phyloP scores from a whole-genome alignment of 2,113 vertebrate genomes.

The Oryzias javanicus region DNA sequence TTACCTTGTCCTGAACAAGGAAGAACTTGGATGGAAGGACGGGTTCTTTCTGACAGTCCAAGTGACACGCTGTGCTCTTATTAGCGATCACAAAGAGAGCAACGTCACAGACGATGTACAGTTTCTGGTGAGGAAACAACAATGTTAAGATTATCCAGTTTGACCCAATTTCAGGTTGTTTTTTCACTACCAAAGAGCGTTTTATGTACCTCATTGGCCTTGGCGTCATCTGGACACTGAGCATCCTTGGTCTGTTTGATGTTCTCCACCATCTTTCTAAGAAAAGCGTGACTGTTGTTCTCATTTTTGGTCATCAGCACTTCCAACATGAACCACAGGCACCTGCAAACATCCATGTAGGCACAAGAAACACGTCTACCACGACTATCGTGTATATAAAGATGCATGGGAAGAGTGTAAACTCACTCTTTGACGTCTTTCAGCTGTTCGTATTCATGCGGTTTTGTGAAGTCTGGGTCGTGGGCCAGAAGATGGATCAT shows the following conservation, averaged over 20 bases:
- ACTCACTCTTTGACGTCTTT: slow-evolving; percentile 99
- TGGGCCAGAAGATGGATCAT: slow-evolving; percentile 98
- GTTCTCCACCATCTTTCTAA: slow-evolving; percentile 98
- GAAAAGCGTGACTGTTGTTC: slow-evolving; percentile 98
- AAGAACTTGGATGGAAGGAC: slow-evolving; percentile 94
- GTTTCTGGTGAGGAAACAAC: slow-evolving; percentile 82
- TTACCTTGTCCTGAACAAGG: slow-evolving; percentile 92
- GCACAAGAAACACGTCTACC: not conserved
- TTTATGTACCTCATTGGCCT: slow-evolving; percentile 84
- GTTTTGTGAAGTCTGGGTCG: slow-evolving; percentile 98
- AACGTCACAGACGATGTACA: slow-evolving; percentile 97
- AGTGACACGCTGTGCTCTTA: slow-evolving; percentile 95
- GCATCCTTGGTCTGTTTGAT: slow-evolving; percentile 98
- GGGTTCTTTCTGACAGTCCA: slow-evolving; percentile 94
- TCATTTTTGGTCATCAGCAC: slow-evolving; percentile 99
- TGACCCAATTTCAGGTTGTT: not conserved
- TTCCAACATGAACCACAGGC: slow-evolving; percentile 99
- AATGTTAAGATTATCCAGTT: not conserved
- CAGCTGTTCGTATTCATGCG: slow-evolving; percentile 95
- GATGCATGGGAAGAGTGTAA: not conserved
- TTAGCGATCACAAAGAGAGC: slow-evolving; percentile 96
- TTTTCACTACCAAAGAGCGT: not conserved
- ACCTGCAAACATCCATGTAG: slow-evolving; percentile 66
- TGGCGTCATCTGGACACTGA: slow-evolving; percentile 93
- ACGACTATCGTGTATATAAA: accelerated